Percentiles rank a stretch among this genome's conserved stretches.
These are phyloP conservation scores for Hypotaenidia philippensis DNA, from an alignment of 2,797 vertebrate species.

Conservation along the genomic window DNA sequence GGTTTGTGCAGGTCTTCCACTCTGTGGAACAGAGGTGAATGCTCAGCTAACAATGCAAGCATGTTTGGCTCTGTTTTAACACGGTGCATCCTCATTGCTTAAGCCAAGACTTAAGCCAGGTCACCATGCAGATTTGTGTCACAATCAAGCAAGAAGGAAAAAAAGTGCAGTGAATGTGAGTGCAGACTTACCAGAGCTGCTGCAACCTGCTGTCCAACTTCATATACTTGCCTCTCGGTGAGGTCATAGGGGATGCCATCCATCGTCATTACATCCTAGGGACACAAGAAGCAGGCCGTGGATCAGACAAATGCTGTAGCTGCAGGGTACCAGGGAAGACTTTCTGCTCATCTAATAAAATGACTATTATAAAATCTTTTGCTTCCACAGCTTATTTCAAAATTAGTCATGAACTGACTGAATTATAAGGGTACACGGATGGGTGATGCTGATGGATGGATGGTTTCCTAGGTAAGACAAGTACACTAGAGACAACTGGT, in stretches of 20 bases:
- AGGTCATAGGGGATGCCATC: constrained; percentile 85
- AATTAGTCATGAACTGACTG: not conserved
- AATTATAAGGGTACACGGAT: not conserved
- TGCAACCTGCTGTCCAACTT: constrained; percentile 88
- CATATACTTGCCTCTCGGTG: constrained; percentile 90
- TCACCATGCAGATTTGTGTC: not conserved
- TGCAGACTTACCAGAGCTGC: constrained; percentile 88
- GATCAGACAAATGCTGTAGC: not conserved
- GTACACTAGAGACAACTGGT: not conserved
- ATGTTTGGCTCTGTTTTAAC: not conserved
- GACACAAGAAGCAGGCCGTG: not conserved
- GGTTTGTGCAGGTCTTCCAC: not conserved
- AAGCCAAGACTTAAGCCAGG: not conserved
- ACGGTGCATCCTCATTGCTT: not conserved
- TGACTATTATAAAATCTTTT: not conserved
- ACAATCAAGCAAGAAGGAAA: not conserved
- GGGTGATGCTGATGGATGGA: not conserved
- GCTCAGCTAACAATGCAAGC: not conserved
- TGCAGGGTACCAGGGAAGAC: not conserved
- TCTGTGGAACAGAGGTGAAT: not conserved
- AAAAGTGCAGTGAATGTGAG: not conserved
- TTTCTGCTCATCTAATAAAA: not conserved
- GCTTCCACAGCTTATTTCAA: not conserved
- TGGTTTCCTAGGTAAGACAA: not conserved
- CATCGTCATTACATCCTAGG: constrained; percentile 83